Evolutionary conservation across 2,797 vertebrate genomes (phyloP).

Genomic region (Champsocephalus esox): DNA sequence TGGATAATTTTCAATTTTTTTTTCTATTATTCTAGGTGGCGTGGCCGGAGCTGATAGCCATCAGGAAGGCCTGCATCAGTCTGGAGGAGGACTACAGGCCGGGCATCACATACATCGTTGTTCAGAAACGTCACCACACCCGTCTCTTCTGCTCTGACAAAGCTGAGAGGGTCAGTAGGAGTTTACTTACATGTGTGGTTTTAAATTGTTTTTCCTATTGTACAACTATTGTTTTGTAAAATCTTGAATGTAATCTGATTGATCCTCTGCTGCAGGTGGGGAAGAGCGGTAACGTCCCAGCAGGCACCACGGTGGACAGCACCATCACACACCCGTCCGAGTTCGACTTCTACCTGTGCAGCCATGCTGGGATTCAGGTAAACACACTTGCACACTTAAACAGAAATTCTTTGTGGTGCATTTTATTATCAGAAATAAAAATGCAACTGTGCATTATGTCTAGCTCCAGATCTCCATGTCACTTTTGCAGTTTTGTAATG

Average conservation of each 20-base stretch:
- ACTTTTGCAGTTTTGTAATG: not conserved
- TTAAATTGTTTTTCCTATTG: not conserved
- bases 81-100: conserved; percentile 98
- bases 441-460: not conserved
- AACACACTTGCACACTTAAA: no score
- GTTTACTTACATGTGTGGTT: not conserved
- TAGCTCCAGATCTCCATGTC: not conserved
- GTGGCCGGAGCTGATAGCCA: conserved; percentile 98
- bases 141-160: conserved; percentile 98
- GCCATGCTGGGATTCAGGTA: conserved; percentile 99
- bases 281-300: conserved; percentile 98
- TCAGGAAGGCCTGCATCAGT: conserved; percentile 98
- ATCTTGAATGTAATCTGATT: not conserved
- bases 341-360: conserved; percentile 99
- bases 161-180: conserved; percentile 91
- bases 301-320: conserved; percentile 98
- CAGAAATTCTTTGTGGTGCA: not conserved
- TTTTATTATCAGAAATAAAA: not conserved
- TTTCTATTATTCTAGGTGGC: conserved; percentile 87
- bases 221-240: no score
- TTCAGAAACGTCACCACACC: conserved; percentile 99
- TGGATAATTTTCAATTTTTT: not conserved
- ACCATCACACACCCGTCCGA: conserved; percentile 99
- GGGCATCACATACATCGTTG: conserved; percentile 98
- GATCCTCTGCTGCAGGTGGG: conserved; percentile 87